Evolutionary conservation across 2,888 invertebrate species (phyloP).

Genomic region (Agrotis exclamationis): DNA sequence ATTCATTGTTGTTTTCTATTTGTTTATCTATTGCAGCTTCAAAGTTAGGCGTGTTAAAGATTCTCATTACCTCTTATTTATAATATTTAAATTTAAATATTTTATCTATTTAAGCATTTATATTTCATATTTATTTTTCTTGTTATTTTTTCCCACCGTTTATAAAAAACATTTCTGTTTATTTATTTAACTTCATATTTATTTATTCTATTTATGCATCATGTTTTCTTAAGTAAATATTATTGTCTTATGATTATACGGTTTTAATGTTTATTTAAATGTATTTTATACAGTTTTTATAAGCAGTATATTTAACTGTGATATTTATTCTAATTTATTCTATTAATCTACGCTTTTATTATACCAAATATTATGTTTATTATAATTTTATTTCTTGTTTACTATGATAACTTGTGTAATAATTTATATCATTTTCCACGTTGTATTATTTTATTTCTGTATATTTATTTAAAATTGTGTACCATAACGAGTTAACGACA

Average conservation of each 20-base stretch:
- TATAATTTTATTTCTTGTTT: slow-evolving; percentile 37
- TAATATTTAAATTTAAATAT: background rate
- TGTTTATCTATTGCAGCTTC: slow-evolving; percentile 75
- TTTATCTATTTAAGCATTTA: background rate
- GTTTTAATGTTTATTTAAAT: slow-evolving; percentile 19
- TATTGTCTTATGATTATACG: slow-evolving; percentile 27
- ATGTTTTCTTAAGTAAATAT: background rate
- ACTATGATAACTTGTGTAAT: background rate
- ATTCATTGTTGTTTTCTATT: slow-evolving; percentile 66
- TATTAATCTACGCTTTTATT: slow-evolving; percentile 59
- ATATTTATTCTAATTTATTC: slow-evolving; percentile 69
- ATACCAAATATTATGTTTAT: slow-evolving; percentile 58
- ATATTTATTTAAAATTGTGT: slow-evolving; percentile 35
- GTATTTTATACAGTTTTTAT: slow-evolving; percentile 28
- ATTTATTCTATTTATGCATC: slow-evolving; percentile 7
- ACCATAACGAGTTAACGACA: slow-evolving; percentile 18
- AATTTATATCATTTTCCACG: background rate
- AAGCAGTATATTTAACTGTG: slow-evolving; percentile 85
- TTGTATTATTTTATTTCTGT: slow-evolving; percentile 20
- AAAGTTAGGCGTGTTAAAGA: slow-evolving; percentile 73
- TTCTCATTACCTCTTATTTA: slow-evolving; percentile 41
- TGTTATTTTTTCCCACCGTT: slow-evolving; percentile 47
- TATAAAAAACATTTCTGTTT: slow-evolving; percentile 26
- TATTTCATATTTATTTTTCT: background rate
- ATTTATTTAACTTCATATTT: slow-evolving; percentile 19